These are phyloP conservation scores for Hyphantria cunea DNA, from an alignment of 1,140 invertebrate genomes.

Conservation along the genomic window DNA sequence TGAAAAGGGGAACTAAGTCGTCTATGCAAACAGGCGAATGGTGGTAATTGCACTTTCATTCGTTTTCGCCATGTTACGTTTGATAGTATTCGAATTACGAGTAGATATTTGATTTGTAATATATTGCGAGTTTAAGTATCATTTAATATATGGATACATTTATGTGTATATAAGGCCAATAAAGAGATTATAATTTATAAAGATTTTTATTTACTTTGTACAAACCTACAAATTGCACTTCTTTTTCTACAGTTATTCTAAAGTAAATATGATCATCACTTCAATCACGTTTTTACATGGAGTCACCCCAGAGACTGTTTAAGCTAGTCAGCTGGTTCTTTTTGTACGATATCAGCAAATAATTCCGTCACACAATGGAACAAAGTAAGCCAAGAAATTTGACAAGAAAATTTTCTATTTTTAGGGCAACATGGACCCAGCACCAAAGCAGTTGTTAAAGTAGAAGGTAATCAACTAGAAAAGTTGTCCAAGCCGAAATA, in stretches of 20 bases:
- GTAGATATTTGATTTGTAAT: conserved; percentile 6
- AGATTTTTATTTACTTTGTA: neutral
- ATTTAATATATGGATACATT: conserved; percentile 1
- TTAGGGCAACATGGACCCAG: conserved; percentile 55
- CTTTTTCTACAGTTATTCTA: no score
- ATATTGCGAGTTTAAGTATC: conserved; percentile 9
- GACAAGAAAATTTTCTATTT: conserved; percentile 67
- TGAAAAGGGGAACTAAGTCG: no score
- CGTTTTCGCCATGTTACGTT: neutral
- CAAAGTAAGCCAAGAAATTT: conserved; percentile 39
- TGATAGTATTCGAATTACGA: neutral
- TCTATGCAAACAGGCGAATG: no score
- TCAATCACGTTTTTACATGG: no score
- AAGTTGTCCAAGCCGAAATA: conserved; percentile 46
- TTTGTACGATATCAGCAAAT: neutral
- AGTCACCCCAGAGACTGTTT: neutral
- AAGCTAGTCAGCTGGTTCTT: neutral
- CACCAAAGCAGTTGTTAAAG: conserved; percentile 38
- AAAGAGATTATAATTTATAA: conserved; percentile 21
- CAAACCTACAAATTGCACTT: no score
- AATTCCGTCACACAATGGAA: no score
- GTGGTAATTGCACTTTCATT: no score
- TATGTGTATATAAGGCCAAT: conserved; percentile 9
- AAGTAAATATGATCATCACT: no score
- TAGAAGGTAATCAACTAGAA: conserved; percentile 40